Evolutionary conservation across 1,140 invertebrate genomes (phyloP).

Genomic region (Heliconius himera): DNA sequence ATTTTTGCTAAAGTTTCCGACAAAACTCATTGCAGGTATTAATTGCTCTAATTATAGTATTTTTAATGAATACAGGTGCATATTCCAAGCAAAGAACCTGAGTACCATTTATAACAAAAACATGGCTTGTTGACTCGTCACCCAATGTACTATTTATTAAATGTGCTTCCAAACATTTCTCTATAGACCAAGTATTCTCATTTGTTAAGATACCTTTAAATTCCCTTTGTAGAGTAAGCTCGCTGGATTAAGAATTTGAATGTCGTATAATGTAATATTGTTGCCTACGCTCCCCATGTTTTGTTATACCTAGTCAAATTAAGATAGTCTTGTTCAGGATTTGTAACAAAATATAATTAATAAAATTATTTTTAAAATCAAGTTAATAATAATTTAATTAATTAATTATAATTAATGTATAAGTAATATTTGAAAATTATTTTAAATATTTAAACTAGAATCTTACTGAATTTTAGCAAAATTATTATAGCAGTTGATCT

Average conservation of each 20-base stretch:
- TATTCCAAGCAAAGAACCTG: conserved; percentile 81
- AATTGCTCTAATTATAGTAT: conserved; percentile 84
- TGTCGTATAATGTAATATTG: conserved; percentile 73
- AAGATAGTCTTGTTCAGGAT: conserved; percentile 22
- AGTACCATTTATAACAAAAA: conserved; percentile 68
- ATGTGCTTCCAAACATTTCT: conserved; percentile 59
- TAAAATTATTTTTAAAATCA: not conserved
- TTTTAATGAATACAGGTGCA: conserved; percentile 83
- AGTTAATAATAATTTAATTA: not conserved
- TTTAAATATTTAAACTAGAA: too few relatives aligned
- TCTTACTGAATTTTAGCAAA: too few relatives aligned
- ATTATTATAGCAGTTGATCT: too few relatives aligned
- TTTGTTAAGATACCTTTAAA: conserved; percentile 36
- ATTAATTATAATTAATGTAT: too few relatives aligned
- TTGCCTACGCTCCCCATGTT: conserved; percentile 71
- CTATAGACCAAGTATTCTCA: conserved; percentile 57
- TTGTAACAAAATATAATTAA: conserved; percentile 51
- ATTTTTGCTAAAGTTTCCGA: conserved; percentile 89
- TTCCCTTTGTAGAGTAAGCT: conserved; percentile 48
- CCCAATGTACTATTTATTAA: conserved; percentile 53
- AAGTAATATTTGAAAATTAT: too few relatives aligned
- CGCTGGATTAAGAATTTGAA: conserved; percentile 46
- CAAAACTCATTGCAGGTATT: conserved; percentile 85
- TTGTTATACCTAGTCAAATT: conserved; percentile 58
- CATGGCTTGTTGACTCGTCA: conserved; percentile 48